Conservation (phyloP, 2,797 vertebrate species). For the Linurgus olivaceus region DNA sequence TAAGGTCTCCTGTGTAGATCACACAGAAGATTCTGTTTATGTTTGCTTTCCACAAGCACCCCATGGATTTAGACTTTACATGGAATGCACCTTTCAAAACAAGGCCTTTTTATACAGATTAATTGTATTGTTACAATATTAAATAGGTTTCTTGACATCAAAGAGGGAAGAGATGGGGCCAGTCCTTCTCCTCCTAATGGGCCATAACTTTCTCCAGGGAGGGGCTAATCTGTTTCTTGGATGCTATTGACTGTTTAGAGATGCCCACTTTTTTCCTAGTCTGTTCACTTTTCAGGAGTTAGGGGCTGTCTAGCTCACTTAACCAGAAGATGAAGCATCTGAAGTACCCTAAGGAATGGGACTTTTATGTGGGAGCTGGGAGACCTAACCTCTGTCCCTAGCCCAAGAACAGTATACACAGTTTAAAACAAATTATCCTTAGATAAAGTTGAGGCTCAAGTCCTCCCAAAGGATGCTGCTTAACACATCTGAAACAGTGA, state of each 20-base stretch:
- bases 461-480: neutral
- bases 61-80: neutral
- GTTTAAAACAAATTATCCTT: neutral
- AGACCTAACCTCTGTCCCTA: neutral
- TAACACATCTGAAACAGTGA: neutral
- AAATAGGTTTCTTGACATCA: neutral
- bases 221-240: neutral
- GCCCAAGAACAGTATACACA: neutral
- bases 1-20: neutral
- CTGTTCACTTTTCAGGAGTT: neutral
- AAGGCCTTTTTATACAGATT: neutral
- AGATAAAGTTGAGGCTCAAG: neutral
- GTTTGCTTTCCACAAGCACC: neutral
- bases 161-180: neutral
- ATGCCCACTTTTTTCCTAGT: neutral
- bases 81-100: neutral
- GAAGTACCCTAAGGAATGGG: neutral
- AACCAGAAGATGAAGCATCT: neutral
- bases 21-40: neutral
- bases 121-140: neutral
- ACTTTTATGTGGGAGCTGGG: neutral
- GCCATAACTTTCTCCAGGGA: neutral
- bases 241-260: neutral
- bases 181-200: neutral
- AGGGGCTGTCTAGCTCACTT: neutral